A percentile compares a stretch with the other conserved stretches of the same genome.
Conservation (phyloP, 2,113 vertebrate species). For the Archilochus colubris region DNA sequence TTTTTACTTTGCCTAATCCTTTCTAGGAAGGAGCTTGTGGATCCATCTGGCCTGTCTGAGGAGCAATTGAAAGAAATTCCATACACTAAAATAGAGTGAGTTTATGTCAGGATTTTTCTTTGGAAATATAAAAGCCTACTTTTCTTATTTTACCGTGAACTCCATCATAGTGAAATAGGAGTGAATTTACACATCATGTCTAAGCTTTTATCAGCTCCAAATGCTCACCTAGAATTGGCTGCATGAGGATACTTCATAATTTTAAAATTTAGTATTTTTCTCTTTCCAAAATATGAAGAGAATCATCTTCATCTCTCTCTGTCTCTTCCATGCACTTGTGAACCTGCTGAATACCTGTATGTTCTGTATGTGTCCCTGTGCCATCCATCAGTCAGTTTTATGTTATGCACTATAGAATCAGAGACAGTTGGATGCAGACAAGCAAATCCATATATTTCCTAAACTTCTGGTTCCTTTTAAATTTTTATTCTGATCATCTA, state of each 20-base stretch:
- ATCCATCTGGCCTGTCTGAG: slow-evolving; percentile 86
- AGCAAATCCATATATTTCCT: not conserved
- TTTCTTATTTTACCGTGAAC: not conserved
- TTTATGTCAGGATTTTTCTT: slow-evolving; percentile 13
- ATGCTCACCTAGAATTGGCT: not conserved
- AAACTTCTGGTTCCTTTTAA: not conserved
- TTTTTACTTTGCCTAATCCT: slow-evolving; percentile 7
- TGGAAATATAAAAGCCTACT: not conserved
- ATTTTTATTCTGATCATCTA: not conserved
- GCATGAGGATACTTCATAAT: not conserved
- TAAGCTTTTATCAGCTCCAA: not conserved
- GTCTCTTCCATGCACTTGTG: not conserved
- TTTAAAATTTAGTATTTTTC: not conserved
- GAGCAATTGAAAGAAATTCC: slow-evolving; percentile 92
- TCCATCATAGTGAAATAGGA: not conserved
- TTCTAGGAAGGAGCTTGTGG: slow-evolving; percentile 87
- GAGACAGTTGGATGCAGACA: not conserved
- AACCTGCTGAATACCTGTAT: not conserved
- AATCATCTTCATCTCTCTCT: not conserved
- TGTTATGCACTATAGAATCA: not conserved
- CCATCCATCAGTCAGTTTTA: not conserved
- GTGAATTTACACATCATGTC: not conserved
- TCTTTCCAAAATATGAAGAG: not conserved
- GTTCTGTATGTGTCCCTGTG: not conserved
- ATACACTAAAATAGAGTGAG: slow-evolving; percentile 91